Evolutionary conservation across 2,888 invertebrate species (phyloP).

Genomic region (Erynnis tages): DNA sequence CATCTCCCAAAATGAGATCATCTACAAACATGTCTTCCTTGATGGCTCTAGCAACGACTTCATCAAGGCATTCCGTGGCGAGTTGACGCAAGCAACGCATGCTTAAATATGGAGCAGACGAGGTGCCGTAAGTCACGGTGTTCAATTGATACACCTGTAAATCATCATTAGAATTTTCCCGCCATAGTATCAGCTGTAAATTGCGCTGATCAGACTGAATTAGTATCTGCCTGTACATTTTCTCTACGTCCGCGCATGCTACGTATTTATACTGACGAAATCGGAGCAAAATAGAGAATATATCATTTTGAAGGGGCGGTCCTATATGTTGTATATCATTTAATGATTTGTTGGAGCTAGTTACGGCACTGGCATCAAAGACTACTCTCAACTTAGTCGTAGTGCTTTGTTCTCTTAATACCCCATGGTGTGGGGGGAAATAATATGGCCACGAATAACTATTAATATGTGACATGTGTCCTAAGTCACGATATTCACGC

Average conservation of each 20-base stretch:
- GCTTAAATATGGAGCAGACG: conserved; percentile 35
- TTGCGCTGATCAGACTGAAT: conserved; percentile 19
- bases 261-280: background rate
- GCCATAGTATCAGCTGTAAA: conserved; percentile 22
- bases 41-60: conserved; percentile 27
- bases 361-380: conserved; percentile 37
- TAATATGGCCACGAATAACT: background rate
- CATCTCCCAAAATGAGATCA: conserved; percentile 33
- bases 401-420: conserved; percentile 30
- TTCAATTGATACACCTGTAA: conserved; percentile 33
- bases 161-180: conserved; percentile 22
- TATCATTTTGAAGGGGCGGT: conserved; percentile 29
- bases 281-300: background rate
- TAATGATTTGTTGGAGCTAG: conserved; percentile 26
- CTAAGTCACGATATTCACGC: conserved; percentile 33
- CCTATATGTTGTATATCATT: conserved; percentile 36
- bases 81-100: conserved; percentile 33
- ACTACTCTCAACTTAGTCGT: conserved; percentile 38
- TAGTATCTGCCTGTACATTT: conserved; percentile 30
- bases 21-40: conserved; percentile 32
- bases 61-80: conserved; percentile 32
- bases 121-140: conserved; percentile 37
- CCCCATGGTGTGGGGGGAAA: conserved; percentile 37
- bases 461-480: conserved; percentile 33
- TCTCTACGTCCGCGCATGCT: conserved; percentile 39